Evolutionary conservation across 2,113 vertebrate genomes (phyloP).

Genomic region (Phalacrocorax carbo): DNA sequence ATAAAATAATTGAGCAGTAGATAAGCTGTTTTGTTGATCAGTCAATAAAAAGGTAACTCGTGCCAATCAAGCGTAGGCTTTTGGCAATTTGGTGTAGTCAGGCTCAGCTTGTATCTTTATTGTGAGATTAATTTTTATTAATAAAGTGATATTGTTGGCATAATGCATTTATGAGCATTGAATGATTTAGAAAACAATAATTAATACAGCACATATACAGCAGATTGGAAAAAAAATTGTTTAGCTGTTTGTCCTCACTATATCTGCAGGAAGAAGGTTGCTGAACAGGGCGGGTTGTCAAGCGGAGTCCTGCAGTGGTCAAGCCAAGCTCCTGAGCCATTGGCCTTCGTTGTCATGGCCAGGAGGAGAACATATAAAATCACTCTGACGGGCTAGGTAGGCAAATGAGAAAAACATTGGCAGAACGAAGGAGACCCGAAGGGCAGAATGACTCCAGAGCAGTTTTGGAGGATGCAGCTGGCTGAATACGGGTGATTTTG

Average conservation of each 20-base stretch:
- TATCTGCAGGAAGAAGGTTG: not conserved
- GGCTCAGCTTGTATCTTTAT: not conserved
- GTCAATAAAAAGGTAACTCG: not conserved
- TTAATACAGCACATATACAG: not conserved
- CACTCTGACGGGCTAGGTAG: not conserved
- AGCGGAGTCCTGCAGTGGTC: not conserved
- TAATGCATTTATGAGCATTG: not conserved
- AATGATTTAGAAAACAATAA: too few species aligned
- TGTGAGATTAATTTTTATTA: not conserved
- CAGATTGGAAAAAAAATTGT: not conserved
- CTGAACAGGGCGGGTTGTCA: not conserved
- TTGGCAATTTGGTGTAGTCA: not conserved
- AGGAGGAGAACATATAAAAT: not conserved
- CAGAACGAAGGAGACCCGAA: not conserved
- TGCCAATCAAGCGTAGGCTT: not conserved
- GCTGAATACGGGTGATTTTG: too few species aligned
- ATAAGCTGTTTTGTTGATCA: not conserved
- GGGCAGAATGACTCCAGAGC: not conserved
- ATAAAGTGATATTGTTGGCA: not conserved
- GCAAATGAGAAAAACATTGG: not conserved
- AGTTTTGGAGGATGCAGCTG: rapidly evolving
- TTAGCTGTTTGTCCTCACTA: rapidly evolving
- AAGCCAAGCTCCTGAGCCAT: rapidly evolving
- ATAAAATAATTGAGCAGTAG: not conserved
- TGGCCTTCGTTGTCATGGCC: rapidly evolving